Conservation (phyloP, 2,797 vertebrate genomes). For the Cirrhinus mrigala region DNA sequence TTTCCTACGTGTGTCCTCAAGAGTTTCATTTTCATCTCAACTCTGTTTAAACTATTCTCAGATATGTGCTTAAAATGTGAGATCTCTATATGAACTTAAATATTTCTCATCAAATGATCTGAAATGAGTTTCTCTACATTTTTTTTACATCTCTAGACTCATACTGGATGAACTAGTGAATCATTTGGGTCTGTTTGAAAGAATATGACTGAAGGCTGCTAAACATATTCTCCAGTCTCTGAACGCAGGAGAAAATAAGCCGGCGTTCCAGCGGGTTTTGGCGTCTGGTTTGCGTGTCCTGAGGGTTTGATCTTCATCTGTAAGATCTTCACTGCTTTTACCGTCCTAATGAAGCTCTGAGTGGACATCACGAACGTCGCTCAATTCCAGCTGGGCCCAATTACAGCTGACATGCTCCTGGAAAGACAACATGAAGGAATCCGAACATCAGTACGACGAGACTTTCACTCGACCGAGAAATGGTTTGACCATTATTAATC, state of each 20-base stretch:
- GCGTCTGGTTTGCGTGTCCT: neutral
- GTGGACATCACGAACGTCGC: neutral
- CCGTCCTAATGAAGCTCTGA: neutral
- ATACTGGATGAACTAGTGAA: neutral
- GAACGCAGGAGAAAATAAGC: neutral
- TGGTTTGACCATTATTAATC: neutral
- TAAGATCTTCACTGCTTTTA: neutral
- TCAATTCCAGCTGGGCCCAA: neutral
- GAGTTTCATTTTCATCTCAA: neutral
- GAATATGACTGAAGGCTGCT: neutral
- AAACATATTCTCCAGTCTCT: neutral
- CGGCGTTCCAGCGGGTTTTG: neutral
- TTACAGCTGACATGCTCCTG: neutral
- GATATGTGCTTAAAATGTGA: neutral
- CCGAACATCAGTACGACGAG: neutral
- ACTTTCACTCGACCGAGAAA: neutral
- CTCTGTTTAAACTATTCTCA: neutral
- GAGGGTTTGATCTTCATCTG: neutral
- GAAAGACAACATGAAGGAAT: neutral
- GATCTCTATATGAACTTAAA: neutral
- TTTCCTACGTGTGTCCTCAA: neutral
- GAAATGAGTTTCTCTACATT: neutral
- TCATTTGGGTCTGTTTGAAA: neutral
- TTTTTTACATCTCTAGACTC: neutral
- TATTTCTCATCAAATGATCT: neutral